Base-by-base conservation (phyloP, 2,113 vertebrate genomes). In the Benitochromis conjunctus region DNA sequence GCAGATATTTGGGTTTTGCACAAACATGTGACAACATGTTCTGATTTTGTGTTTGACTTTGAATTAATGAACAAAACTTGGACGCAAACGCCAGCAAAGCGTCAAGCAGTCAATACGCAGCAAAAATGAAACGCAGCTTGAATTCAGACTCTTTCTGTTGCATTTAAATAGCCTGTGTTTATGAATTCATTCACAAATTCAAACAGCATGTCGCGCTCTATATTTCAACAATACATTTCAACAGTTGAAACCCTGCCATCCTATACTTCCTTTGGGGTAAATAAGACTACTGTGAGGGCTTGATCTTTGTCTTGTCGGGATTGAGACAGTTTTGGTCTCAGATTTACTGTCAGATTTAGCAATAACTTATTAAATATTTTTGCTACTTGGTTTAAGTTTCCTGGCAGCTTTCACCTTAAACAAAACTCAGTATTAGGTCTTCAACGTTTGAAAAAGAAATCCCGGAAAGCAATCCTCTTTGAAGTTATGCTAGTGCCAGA, bases 381-480 rank as follows among this genome's bases (percentile, higher is more conserved):
- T n/a, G 18, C 41, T 76, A n/a, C 64, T 83, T 18, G 66, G 2
- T 36, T 81, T 6, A 81, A 46, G 18, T 36, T 71, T 80, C 88
- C 34, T 48, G 24, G 58, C 43, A 69, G 51, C 21, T 86, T 90
- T 89, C 82, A 90, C 88, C 83, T 91, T 78, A 58, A 82, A 85
- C 82, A 91, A 76, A 87, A 94, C 89, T 66, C 48, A 54, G 58
- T 18, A 51, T 38, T 34, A 16, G 13, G 51, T 24, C 51, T 34
- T 84, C 86, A 57, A 86, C 41, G 79, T 86, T 89, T 88, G 51
- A 88, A 90, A 90, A 82, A 81, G 88, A 87, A 87, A 58, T 46
- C 88, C 78, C 82, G 1, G 78, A 91, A 69, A 71, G 78, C 62
- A 82, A 88, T 56, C 51, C 56, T 76, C 91, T 93, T 92, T 94